These are phyloP conservation scores for Hypanus sabinus DNA, from an alignment of 2,113 vertebrate genomes.

Conservation along the genomic window DNA sequence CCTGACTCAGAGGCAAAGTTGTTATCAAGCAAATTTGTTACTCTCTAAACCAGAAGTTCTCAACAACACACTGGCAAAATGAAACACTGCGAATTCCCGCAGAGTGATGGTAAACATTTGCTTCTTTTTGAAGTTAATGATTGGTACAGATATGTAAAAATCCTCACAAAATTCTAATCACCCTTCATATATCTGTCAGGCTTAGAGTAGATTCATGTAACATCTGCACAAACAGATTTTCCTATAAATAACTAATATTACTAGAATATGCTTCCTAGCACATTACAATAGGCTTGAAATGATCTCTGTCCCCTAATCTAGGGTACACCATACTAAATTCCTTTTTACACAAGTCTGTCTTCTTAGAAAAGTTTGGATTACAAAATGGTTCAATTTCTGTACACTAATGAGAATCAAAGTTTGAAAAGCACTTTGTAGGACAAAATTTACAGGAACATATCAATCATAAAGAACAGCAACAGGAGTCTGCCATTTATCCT, in stretches of 20 bases:
- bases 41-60: too few relatives aligned
- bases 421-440: neutral
- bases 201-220: neutral
- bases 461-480: too few relatives aligned
- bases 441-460: too few relatives aligned
- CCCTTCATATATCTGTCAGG: neutral
- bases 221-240: slow-evolving; percentile 1
- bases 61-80: neutral
- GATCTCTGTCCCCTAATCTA: neutral
- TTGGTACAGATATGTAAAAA: neutral
- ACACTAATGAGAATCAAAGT: neutral
- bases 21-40: too few relatives aligned
- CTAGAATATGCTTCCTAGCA: neutral
- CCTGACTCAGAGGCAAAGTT: too few relatives aligned
- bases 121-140: neutral
- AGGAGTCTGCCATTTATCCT: too few relatives aligned
- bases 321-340: neutral
- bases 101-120: neutral
- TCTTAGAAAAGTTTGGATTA: neutral
- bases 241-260: slow-evolving; percentile 10
- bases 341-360: neutral
- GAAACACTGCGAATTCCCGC: neutral
- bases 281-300: neutral
- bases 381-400: neutral
- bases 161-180: slow-evolving; percentile 1